Evolutionary conservation across 2,113 vertebrate species (phyloP).

Genomic region (Pimephales promelas): DNA sequence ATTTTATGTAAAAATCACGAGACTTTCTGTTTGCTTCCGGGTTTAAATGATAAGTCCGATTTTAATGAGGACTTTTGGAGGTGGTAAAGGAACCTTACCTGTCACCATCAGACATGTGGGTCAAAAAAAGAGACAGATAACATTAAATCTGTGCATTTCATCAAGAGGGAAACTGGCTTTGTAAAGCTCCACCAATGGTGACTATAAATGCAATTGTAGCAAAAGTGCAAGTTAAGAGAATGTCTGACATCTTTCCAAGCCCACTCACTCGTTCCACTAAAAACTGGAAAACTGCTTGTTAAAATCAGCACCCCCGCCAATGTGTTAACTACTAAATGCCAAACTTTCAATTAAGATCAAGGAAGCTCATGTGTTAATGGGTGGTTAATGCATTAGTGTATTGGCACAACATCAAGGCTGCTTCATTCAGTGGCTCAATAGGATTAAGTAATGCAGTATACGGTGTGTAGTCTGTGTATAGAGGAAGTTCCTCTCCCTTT

Average conservation of each 20-base stretch:
- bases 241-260: background rate
- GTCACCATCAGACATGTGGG: background rate
- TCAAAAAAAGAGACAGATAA: background rate
- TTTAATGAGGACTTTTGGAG: background rate
- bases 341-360: constrained; percentile 9
- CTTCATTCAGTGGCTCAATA: constrained; percentile 4
- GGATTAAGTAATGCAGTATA: constrained; percentile 5
- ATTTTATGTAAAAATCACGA: background rate
- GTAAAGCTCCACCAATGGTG: background rate
- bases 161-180: background rate
- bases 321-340: background rate
- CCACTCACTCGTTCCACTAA: background rate
- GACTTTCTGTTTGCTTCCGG: background rate
- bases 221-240: background rate
- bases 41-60: background rate
- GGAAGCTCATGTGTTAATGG: background rate
- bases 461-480: background rate
- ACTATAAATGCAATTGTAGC: background rate
- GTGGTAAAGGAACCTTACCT: background rate
- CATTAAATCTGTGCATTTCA: background rate
- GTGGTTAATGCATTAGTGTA: background rate
- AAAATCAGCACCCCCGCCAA: background rate
- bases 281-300: background rate
- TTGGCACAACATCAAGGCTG: constrained; percentile 25
- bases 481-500: constrained; percentile 33